Base-by-base conservation (phyloP, 2,797 vertebrate genomes). In the Clarias fuscus region DNA sequence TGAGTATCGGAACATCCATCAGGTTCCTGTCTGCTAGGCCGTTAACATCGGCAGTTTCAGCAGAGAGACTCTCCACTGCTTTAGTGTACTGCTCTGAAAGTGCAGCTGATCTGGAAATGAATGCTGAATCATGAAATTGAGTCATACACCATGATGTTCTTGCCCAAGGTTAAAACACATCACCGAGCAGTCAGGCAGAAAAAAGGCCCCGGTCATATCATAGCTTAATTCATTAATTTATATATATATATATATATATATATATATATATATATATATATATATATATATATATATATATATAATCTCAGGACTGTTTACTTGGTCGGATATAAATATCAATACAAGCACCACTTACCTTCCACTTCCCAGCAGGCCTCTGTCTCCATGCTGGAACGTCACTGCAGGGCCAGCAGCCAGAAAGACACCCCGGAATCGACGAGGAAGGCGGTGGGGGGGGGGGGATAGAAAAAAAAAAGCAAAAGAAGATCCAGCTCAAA, bases 361-460 rank as follows among this genome's bases (percentile, higher is more conserved):
- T 94, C 98, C 98, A 88, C 98, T 99, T 96, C 97, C 98, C 97
- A 99, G 98, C 94, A 99, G 94, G 93, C 98, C 98, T 88, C 97
- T 97, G 89, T 99, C 98, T 77, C 98, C 98, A 95, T 98, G 97
- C 94, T 99, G 98, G 95, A 99, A 99, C 78, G 98, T 99, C 91
- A 99, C 98, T 99, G 87, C 71, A 78, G 83, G 84, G 61, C 37
- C 72, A 84, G 59, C 82, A 88, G 86, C 43, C 77, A 71, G n/a
- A 72, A 81, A 64, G 59, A 83, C 24, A 86, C 17, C 22, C 30
- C 85, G 82, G 86, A 71, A 91, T 88, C 3, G 81, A 33, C 7
- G 33, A 88, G 3, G 90, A 43, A 79, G 90, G 87, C 82, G n/a
- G n/a, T n/a, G n/a, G n/a, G n/a, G n/a, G 85, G 56, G 48, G 85